phyloP scores from a whole-genome alignment of 2,888 invertebrate species.

The Leucophora obtusa region DNA sequence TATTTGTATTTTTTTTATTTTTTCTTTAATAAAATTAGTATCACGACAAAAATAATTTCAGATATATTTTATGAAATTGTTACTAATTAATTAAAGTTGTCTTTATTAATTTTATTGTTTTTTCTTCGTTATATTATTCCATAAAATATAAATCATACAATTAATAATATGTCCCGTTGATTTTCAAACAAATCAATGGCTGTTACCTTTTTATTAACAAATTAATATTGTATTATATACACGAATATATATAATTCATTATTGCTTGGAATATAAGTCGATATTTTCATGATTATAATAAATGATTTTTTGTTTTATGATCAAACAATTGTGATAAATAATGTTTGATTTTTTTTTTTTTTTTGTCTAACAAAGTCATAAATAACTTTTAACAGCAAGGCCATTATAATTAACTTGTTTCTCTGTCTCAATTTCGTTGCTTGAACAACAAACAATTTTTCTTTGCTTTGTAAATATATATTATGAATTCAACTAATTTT shows the following conservation, averaged over 20 bases:
- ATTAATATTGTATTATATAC: not conserved
- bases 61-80: not conserved
- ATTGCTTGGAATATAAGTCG: not conserved
- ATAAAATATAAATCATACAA: constrained; percentile 9
- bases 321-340: constrained; percentile 6
- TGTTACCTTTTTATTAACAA: not conserved
- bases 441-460: not conserved
- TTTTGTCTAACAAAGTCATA: not conserved
- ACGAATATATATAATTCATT: not conserved
- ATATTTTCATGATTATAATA: not conserved
- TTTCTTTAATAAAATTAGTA: not conserved
- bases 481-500: not conserved
- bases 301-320: constrained; percentile 11
- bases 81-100: constrained; percentile 27
- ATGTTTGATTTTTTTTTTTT: not conserved
- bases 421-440: too few species aligned
- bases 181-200: constrained; percentile 20
- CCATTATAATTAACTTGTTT: not conserved
- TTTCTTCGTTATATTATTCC: not conserved
- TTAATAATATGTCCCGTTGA: constrained; percentile 27
- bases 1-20: not conserved
- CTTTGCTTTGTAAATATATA: not conserved
- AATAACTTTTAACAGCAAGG: not conserved
- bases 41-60: not conserved
- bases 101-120: not conserved